These are phyloP conservation scores for Passer domesticus DNA, from an alignment of 2,113 vertebrate species.

Conservation along the genomic window DNA sequence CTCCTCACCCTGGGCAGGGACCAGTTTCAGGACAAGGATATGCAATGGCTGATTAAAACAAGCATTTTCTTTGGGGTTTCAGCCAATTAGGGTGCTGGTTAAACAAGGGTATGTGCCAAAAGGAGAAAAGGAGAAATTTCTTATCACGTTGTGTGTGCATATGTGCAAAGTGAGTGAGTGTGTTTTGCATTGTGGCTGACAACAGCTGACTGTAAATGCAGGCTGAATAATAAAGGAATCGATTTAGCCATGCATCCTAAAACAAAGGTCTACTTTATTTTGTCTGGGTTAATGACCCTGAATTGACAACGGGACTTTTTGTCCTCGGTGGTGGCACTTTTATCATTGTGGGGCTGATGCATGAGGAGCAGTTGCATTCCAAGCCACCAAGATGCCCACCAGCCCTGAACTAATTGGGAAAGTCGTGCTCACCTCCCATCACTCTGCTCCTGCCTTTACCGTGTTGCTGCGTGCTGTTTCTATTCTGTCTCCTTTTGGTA, in stretches of 20 bases:
- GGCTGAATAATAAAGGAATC: background rate
- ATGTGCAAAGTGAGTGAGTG: fast-evolving
- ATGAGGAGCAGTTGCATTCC: background rate
- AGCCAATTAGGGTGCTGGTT: background rate
- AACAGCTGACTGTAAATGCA: background rate
- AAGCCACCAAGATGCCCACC: background rate
- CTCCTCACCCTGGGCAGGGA: background rate
- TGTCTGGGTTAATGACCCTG: background rate
- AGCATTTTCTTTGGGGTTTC: background rate
- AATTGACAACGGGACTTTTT: background rate
- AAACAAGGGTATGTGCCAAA: background rate
- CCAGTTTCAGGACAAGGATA: background rate
- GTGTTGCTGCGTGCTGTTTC: background rate
- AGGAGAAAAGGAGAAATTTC: background rate
- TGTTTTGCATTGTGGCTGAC: background rate
- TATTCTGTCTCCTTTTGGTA: background rate
- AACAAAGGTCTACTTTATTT: background rate
- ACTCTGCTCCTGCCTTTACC: background rate
- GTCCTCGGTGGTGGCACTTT: background rate
- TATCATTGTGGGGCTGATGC: background rate
- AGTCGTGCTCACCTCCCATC: background rate
- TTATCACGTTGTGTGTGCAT: fast-evolving
- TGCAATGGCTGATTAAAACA: background rate
- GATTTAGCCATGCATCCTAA: background rate
- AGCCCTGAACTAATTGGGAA: background rate